These are phyloP conservation scores for Halcyon chelicuti DNA, from an alignment of 2,797 vertebrate species.

Conservation along the genomic window DNA sequence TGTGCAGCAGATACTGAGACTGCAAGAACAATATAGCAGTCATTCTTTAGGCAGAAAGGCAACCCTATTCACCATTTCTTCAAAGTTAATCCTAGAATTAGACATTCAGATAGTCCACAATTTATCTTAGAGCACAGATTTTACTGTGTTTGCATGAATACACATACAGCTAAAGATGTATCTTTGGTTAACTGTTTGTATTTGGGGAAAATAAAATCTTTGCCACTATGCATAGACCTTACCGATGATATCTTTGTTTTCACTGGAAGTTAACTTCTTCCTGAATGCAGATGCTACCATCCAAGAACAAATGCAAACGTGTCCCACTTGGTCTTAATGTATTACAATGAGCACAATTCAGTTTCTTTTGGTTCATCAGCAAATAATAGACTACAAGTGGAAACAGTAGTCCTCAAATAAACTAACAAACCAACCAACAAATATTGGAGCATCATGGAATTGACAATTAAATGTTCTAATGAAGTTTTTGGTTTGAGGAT, in stretches of 20 bases:
- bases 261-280: not conserved
- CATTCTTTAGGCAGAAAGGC: not conserved
- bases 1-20: not conserved
- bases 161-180: not conserved
- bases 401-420: not conserved
- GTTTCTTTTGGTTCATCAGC: not conserved
- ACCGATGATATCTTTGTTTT: not conserved
- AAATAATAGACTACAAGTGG: not conserved
- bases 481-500: not conserved
- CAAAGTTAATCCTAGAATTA: not conserved
- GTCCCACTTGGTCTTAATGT: not conserved
- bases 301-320: not conserved
- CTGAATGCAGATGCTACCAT: not conserved
- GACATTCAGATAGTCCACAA: not conserved
- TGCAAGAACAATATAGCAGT: not conserved
- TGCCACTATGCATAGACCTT: not conserved
- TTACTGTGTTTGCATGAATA: not conserved
- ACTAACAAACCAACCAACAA: not conserved
- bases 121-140: not conserved
- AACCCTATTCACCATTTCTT: not conserved
- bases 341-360: not conserved
- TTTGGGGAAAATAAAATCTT: not conserved
- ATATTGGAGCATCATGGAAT: not conserved
- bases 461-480: slow-evolving; percentile 11
- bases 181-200: not conserved